Evolutionary conservation across 2,797 vertebrate genomes (phyloP).

Genomic region (Falco berigora): DNA sequence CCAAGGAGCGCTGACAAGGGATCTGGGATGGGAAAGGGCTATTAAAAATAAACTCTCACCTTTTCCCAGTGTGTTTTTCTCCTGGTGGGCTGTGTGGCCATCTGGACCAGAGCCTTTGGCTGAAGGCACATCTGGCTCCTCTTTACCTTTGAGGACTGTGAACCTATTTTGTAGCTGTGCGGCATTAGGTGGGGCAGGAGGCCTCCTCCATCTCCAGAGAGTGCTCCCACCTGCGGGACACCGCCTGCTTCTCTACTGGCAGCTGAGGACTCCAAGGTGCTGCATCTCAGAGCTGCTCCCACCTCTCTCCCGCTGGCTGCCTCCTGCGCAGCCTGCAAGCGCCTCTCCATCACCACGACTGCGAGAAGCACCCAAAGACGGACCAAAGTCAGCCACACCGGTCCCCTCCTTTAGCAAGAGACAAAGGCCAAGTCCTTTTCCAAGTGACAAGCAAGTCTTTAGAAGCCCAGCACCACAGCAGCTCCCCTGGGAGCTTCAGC

Average conservation of each 20-base stretch:
- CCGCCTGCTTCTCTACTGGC: no score
- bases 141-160: neutral
- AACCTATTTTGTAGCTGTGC: neutral
- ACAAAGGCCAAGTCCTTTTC: neutral
- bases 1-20: neutral
- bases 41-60: neutral
- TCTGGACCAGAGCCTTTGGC: neutral
- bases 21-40: neutral
- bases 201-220: neutral
- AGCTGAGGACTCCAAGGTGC: no score
- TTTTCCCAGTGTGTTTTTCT: neutral
- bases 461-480: neutral
- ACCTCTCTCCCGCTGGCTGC: accelerated
- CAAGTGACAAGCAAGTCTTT: neutral
- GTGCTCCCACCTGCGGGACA: no score
- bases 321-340: neutral
- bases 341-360: accelerated
- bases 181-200: neutral
- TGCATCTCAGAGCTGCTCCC: neutral
- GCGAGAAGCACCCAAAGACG: no score
- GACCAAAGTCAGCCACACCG: no score
- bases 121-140: no score
- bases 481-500: no score
- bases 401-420: neutral
- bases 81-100: no score